These are phyloP conservation scores for Trypoxylon attenuatum DNA, from an alignment of 2,888 invertebrate species.

Conservation along the genomic window DNA sequence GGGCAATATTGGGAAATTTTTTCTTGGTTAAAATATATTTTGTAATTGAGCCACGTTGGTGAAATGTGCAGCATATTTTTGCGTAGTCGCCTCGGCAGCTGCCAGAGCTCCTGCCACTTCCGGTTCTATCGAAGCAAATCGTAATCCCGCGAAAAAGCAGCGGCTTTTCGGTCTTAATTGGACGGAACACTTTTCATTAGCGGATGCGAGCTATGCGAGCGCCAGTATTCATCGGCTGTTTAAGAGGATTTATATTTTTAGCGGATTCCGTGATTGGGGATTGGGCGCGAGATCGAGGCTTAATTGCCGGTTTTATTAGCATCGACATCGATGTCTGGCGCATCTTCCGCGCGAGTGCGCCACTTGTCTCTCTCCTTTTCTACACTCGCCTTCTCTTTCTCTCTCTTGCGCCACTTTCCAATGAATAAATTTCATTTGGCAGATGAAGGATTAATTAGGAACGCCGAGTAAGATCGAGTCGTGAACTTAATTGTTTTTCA, in stretches of 20 bases:
- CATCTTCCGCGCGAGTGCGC: too few species aligned
- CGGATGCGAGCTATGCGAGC: too few species aligned
- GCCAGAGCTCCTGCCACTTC: too few species aligned
- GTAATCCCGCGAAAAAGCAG: neutral
- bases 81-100: too few species aligned
- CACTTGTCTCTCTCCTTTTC: too few species aligned
- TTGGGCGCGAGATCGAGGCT: neutral
- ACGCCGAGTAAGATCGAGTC: neutral
- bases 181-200: neutral
- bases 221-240: neutral
- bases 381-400: too few species aligned
- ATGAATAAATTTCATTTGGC: neutral
- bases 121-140: too few species aligned
- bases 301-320: neutral
- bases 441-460: neutral
- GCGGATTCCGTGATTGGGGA: neutral
- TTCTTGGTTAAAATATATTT: too few species aligned
- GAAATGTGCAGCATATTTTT: too few species aligned
- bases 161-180: neutral
- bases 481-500: constrained; percentile 14
- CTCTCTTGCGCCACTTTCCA: too few species aligned
- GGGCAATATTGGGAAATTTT: too few species aligned
- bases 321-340: neutral
- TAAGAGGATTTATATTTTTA: neutral
- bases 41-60: too few species aligned